Conservation (phyloP, 2,888 invertebrate species). For the Syrista parreyssii region DNA sequence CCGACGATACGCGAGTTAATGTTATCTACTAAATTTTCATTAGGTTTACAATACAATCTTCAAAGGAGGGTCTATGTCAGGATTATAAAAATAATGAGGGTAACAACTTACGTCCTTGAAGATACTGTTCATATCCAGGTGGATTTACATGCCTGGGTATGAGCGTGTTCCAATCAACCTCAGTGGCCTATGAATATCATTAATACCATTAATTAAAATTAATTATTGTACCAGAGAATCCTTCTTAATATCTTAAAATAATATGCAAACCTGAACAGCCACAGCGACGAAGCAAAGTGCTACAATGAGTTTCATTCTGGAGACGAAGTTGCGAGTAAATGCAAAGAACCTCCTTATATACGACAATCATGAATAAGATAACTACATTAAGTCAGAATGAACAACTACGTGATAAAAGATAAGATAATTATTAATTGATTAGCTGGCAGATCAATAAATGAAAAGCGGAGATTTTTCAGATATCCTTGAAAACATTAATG, state of each 20-base stretch:
- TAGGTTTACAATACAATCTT: not conserved
- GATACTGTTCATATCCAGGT: not conserved
- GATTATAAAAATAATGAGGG: not conserved
- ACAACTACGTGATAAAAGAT: not conserved
- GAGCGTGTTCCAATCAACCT: not conserved
- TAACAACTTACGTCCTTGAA: not conserved
- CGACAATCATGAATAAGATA: not conserved
- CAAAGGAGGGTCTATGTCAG: not conserved
- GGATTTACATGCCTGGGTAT: not conserved
- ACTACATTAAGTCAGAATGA: not conserved
- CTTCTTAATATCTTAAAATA: not conserved
- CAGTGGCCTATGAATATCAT: not conserved
- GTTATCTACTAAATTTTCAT: not conserved
- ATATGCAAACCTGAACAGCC: conserved; percentile 13
- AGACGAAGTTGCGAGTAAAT: not conserved
- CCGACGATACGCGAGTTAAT: conserved; percentile 8
- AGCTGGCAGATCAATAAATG: not conserved
- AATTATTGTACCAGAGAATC: not conserved
- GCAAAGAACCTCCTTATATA: not conserved
- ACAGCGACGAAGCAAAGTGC: conserved; percentile 6
- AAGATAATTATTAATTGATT: not conserved
- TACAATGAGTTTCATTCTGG: conserved; percentile 10
- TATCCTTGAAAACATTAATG: not conserved
- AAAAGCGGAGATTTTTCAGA: not conserved
- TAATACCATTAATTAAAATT: not conserved